phyloP scores from a whole-genome alignment of 2,113 vertebrate genomes.

The Neodontobutis hainanensis region DNA sequence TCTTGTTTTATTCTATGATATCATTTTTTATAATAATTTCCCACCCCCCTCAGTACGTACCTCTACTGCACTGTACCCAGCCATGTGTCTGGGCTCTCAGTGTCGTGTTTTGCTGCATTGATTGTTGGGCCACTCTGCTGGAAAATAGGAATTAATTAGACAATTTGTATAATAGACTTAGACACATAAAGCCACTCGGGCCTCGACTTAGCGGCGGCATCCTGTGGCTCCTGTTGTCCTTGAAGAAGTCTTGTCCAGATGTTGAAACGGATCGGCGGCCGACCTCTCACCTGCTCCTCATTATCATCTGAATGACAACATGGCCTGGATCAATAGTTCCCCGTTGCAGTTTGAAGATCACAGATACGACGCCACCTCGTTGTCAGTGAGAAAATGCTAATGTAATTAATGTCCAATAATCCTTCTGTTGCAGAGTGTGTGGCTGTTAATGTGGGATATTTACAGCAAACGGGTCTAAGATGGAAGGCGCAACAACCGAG shows the following conservation, averaged over 20 bases:
- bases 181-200: slow-evolving; percentile 54
- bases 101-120: slow-evolving; percentile 51
- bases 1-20: too few species aligned
- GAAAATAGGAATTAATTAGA: slow-evolving; percentile 78
- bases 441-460: slow-evolving; percentile 61
- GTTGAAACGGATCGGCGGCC: slow-evolving; percentile 88
- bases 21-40: too few species aligned
- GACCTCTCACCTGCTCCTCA: slow-evolving; percentile 90
- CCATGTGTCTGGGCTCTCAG: slow-evolving; percentile 14
- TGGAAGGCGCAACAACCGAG: not conserved
- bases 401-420: slow-evolving; percentile 78
- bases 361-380: slow-evolving; percentile 89
- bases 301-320: slow-evolving; percentile 98
- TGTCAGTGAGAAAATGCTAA: slow-evolving; percentile 78
- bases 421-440: slow-evolving; percentile 55
- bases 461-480: slow-evolving; percentile 44
- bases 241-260: slow-evolving; percentile 85
- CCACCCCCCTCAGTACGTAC: too few species aligned
- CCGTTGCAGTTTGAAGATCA: slow-evolving; percentile 90
- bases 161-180: slow-evolving; percentile 75
- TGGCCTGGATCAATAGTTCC: slow-evolving; percentile 93
- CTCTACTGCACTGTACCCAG: not conserved
- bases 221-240: slow-evolving; percentile 78
- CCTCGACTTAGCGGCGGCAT: slow-evolving; percentile 57
- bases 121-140: slow-evolving; percentile 54